These are phyloP conservation scores for Thumatha senex DNA, from an alignment of 2,888 invertebrate species.

Conservation along the genomic window DNA sequence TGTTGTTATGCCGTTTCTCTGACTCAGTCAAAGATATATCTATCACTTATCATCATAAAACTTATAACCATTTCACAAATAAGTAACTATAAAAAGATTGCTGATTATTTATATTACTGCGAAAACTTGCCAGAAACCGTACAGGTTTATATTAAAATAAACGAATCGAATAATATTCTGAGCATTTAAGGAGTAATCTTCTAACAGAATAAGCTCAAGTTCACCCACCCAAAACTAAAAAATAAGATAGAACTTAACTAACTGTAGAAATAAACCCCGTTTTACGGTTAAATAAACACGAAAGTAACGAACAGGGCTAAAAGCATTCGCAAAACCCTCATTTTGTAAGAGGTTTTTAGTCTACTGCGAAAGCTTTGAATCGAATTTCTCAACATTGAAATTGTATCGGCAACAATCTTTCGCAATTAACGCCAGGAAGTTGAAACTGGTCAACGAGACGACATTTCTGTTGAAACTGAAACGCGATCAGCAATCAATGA, in stretches of 20 bases:
- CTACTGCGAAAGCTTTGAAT: not conserved
- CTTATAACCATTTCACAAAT: too few species aligned
- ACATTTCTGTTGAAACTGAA: slow-evolving; percentile 17
- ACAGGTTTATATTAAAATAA: not conserved
- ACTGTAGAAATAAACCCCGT: slow-evolving; percentile 5
- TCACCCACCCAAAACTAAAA: not conserved
- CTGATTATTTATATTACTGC: too few species aligned
- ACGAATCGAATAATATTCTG: not conserved
- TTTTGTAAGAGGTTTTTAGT: slow-evolving; percentile 3
- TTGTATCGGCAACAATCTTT: slow-evolving; percentile 17
- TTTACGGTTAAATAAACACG: slow-evolving; percentile 2
- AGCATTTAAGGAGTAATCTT: not conserved
- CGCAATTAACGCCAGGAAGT: slow-evolving; percentile 17
- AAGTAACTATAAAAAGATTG: too few species aligned
- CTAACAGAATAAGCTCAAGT: not conserved
- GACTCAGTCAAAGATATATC: too few species aligned
- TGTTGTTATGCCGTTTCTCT: too few species aligned
- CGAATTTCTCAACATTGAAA: slow-evolving; percentile 16
- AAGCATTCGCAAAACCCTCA: slow-evolving; percentile 10
- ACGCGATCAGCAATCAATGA: slow-evolving; percentile 6
- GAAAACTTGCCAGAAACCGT: too few species aligned
- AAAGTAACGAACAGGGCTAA: slow-evolving; percentile 3
- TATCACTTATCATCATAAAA: too few species aligned
- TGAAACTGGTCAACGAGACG: slow-evolving; percentile 25
- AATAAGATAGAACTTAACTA: slow-evolving; percentile 2